A percentile compares a stretch with the other conserved stretches of the same genome.
These are phyloP conservation scores for Brevimyrus niger DNA, from an alignment of 2,113 vertebrate species.

Conservation along the genomic window DNA sequence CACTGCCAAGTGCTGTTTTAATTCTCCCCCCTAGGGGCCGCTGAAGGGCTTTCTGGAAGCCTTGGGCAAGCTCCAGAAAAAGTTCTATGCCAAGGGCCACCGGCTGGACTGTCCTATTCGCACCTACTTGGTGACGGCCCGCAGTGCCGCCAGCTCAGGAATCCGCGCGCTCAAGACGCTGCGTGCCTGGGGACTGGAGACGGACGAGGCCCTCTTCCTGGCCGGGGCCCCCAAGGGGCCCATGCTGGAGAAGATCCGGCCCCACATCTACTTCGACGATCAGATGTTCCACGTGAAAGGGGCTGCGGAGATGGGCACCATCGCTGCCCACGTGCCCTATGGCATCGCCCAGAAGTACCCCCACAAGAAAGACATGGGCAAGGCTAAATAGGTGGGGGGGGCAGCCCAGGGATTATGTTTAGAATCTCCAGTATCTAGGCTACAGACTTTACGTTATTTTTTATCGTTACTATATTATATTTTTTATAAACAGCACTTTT, in stretches of 20 bases:
- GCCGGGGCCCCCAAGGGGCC: slow-evolving; percentile 92
- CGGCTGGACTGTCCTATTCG: slow-evolving; percentile 90
- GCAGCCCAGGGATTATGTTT: not conserved
- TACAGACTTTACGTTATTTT: not conserved
- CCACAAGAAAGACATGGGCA: slow-evolving; percentile 31
- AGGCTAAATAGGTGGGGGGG: slow-evolving; percentile 38
- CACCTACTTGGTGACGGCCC: slow-evolving; percentile 88
- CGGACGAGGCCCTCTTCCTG: slow-evolving; percentile 87
- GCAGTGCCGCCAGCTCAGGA: slow-evolving; percentile 91
- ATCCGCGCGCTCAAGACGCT: slow-evolving; percentile 91
- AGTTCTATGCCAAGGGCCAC: slow-evolving; percentile 89
- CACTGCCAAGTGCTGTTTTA: not conserved
- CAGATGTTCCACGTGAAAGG: slow-evolving; percentile 98
- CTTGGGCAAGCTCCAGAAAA: slow-evolving; percentile 91
- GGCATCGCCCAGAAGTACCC: slow-evolving; percentile 76
- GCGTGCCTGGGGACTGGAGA: slow-evolving; percentile 93
- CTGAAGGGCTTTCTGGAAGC: slow-evolving; percentile 88
- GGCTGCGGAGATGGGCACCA: slow-evolving; percentile 81
- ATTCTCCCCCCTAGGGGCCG: slow-evolving; percentile 67
- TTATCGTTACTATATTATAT: not conserved
- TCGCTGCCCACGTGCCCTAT: slow-evolving; percentile 90
- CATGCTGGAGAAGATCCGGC: slow-evolving; percentile 87
- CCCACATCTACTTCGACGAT: slow-evolving; percentile 97
- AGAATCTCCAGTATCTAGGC: not conserved
- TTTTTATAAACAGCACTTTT: slow-evolving; percentile 19